Evolutionary conservation across 2,113 vertebrate species (phyloP).

Genomic region (Rhynchomys soricoides): DNA sequence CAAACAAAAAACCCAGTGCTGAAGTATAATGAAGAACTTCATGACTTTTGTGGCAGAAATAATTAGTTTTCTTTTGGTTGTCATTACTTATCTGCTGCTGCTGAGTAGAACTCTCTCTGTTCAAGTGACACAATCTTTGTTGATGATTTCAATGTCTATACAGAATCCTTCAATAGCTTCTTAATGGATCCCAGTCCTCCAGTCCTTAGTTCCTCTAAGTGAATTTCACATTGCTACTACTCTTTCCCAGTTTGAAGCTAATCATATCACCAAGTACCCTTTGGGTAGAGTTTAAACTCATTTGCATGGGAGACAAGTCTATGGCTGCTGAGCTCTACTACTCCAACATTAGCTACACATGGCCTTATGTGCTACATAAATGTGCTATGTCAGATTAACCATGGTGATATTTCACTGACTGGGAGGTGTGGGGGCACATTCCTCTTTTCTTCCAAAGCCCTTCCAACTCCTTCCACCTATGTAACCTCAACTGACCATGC

Average conservation of each 20-base stretch:
- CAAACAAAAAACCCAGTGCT: not conserved
- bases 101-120: not conserved
- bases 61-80: not conserved
- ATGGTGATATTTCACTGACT: not conserved
- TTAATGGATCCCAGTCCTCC: not conserved
- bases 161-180: not conserved
- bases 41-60: not conserved
- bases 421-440: not conserved
- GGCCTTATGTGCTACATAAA: not conserved
- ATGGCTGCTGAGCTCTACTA: not conserved
- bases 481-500: not conserved
- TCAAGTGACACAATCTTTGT: not conserved
- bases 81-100: not conserved
- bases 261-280: constrained; percentile 1
- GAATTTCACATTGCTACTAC: not conserved
- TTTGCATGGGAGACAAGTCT: not conserved
- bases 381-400: not conserved
- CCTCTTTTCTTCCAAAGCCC: not conserved
- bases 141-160: not conserved
- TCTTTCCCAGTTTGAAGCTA: not conserved
- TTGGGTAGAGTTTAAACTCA: not conserved
- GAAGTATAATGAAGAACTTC: not conserved
- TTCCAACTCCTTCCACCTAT: not conserved
- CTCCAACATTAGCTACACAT: not conserved
- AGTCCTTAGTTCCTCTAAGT: not conserved